Percentiles rank a stretch among this genome's conserved stretches.
Conservation (phyloP, 2,797 vertebrate species). For the Avahi laniger region DNA sequence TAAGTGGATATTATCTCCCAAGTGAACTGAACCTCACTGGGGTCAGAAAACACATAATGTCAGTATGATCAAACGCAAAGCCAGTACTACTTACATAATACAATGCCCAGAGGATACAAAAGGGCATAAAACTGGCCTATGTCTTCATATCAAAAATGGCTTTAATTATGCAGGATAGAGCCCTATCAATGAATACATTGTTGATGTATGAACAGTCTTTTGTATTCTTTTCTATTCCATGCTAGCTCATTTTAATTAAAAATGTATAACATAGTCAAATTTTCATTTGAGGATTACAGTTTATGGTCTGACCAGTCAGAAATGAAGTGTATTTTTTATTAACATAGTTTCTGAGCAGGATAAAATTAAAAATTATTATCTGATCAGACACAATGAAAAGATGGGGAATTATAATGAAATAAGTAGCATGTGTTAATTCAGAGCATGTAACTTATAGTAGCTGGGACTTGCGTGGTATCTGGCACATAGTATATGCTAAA, state of each 20-base stretch:
- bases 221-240: background rate
- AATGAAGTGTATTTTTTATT: background rate
- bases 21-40: background rate
- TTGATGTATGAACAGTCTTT: background rate
- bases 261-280: background rate
- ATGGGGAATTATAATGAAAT: background rate
- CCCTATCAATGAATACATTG: background rate
- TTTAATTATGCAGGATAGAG: background rate
- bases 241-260: background rate
- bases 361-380: constrained; percentile 16
- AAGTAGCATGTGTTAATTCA: background rate
- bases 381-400: background rate
- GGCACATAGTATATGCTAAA: background rate
- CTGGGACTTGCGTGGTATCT: background rate
- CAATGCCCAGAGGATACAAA: background rate
- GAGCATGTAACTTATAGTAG: background rate
- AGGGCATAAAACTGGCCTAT: background rate
- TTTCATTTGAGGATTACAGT: constrained; percentile 21
- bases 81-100: background rate
- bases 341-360: background rate
- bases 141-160: background rate
- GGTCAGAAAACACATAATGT: background rate
- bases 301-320: background rate
- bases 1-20: background rate
- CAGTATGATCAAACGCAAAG: background rate